phyloP scores from a whole-genome alignment of 2,888 invertebrate species.

The Diaperis boleti region DNA sequence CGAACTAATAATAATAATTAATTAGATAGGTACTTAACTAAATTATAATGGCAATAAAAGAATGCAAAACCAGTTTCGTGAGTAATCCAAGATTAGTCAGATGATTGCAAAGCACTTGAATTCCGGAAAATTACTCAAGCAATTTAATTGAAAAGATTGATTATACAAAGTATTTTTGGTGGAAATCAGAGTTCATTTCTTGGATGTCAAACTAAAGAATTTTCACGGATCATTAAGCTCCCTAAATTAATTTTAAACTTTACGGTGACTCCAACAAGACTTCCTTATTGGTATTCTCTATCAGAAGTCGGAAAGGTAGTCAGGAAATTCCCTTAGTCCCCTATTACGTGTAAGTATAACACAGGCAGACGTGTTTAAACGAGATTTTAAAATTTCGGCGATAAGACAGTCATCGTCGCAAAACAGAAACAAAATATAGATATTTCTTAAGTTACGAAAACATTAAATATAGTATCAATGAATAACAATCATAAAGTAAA shows the following conservation, averaged over 20 bases:
- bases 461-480: not conserved
- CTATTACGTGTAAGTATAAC: slow-evolving; percentile 10
- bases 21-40: no score
- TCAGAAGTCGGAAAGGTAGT: slow-evolving; percentile 25
- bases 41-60: not conserved
- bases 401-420: not conserved
- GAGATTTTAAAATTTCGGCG: not conserved
- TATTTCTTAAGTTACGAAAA: slow-evolving; percentile 3
- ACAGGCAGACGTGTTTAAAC: not conserved
- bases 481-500: slow-evolving; percentile 19
- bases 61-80: slow-evolving; percentile 1
- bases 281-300: slow-evolving; percentile 42
- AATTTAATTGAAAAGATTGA: slow-evolving; percentile 50
- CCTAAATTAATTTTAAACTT: slow-evolving; percentile 54
- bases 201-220: slow-evolving; percentile 53
- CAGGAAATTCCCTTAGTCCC: slow-evolving; percentile 38
- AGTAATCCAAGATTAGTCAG: slow-evolving; percentile 29
- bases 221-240: slow-evolving; percentile 55
- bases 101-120: slow-evolving; percentile 28
- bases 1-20: no score
- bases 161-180: slow-evolving; percentile 46
- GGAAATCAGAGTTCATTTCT: slow-evolving; percentile 47
- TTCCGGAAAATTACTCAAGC: slow-evolving; percentile 16
- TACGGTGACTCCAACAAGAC: slow-evolving; percentile 42
- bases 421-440: slow-evolving; percentile 6